Evolutionary conservation across 2,888 invertebrate genomes (phyloP).

Genomic region (Conus canariensis): DNA sequence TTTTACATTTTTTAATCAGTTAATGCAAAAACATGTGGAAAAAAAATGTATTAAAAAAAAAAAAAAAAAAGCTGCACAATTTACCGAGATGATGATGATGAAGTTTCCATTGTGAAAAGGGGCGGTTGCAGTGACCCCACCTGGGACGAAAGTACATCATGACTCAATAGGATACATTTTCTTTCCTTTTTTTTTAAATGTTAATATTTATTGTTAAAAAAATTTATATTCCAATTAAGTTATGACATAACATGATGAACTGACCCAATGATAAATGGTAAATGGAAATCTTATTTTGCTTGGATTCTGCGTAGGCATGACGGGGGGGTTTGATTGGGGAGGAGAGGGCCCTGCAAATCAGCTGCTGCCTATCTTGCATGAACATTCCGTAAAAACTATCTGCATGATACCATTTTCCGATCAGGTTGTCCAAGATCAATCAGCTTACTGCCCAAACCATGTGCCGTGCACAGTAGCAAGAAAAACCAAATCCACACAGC

Average conservation of each 20-base stretch:
- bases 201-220: no score
- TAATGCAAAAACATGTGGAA: not conserved
- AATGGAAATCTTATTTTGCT: constrained; percentile 1
- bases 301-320: constrained; percentile 19
- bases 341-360: constrained; percentile 10
- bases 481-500: constrained; percentile 22
- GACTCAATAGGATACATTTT: no score
- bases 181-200: no score
- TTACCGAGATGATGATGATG: not conserved
- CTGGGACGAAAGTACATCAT: no score
- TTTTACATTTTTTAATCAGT: not conserved
- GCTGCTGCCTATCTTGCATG: constrained; percentile 44
- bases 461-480: constrained; percentile 27
- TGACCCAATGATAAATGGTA: not conserved
- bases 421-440: constrained; percentile 23
- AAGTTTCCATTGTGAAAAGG: not conserved
- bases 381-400: constrained; percentile 31
- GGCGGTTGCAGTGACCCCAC: not conserved
- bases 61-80: constrained; percentile 18
- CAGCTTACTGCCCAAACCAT: constrained; percentile 3
- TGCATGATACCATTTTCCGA: not conserved
- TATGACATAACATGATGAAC: not conserved
- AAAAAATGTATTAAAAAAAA: not conserved
- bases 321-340: not conserved
- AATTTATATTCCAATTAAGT: no score